Conservation (phyloP, 1,140 invertebrate genomes). For the Diuraphis noxia region DNA sequence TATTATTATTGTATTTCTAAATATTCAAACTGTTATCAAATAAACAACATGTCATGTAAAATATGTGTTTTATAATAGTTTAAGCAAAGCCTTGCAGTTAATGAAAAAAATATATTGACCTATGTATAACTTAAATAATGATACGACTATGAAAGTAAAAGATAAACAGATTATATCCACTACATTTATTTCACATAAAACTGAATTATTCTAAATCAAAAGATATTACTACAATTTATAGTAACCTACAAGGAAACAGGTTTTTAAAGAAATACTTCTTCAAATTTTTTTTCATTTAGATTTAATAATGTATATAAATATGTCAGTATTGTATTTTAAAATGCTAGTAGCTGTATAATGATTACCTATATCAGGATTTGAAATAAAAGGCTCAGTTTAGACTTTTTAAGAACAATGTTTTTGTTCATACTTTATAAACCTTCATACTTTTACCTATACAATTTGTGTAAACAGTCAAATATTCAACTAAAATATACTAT, state of each 20-base stretch:
- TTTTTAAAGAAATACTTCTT: neutral
- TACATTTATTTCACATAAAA: no score
- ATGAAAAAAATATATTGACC: neutral
- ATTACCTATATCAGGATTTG: neutral
- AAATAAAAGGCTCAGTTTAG: neutral
- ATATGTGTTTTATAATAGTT: neutral
- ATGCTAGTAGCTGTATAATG: neutral
- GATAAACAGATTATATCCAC: neutral
- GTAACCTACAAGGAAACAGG: neutral
- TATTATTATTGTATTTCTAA: neutral
- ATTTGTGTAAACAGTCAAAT: neutral
- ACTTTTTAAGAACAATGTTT: neutral
- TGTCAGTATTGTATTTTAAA: neutral
- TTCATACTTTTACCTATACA: neutral
- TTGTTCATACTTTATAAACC: neutral
- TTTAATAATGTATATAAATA: neutral
- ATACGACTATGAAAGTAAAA: neutral
- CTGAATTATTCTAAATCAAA: no score
- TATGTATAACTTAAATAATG: neutral
- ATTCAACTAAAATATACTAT: neutral
- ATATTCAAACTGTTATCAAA: neutral
- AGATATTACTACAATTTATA: neutral
- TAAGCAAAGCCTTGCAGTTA: neutral
- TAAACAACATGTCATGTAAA: neutral
- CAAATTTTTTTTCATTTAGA: neutral